Evolutionary conservation across 2,888 invertebrate species (phyloP).

Genomic region (Pammene aurita): DNA sequence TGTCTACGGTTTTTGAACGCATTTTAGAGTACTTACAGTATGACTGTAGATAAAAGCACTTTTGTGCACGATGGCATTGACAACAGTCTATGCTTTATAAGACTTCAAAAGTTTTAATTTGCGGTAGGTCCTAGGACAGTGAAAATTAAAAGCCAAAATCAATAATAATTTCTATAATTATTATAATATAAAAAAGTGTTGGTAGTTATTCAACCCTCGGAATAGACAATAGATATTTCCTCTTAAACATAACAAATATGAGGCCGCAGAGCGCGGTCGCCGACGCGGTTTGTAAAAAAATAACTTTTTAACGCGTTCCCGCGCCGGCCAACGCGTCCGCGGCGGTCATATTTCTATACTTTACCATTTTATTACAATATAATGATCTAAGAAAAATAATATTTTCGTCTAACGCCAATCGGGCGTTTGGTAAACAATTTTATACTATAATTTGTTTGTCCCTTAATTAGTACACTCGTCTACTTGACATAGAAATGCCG

Average conservation of each 20-base stretch:
- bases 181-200: slow-evolving; percentile 85
- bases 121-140: neutral
- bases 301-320: slow-evolving; percentile 65
- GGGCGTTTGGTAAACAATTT: slow-evolving; percentile 79
- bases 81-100: no score
- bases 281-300: slow-evolving; percentile 73
- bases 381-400: slow-evolving; percentile 84
- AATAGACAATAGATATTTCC: slow-evolving; percentile 84
- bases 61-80: no score
- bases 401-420: slow-evolving; percentile 79
- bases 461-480: slow-evolving; percentile 70
- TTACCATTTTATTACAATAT: slow-evolving; percentile 80
- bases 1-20: no score
- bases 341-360: slow-evolving; percentile 69
- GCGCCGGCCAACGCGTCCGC: slow-evolving; percentile 49
- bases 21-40: no score
- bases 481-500: slow-evolving; percentile 62
- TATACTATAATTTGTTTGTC: slow-evolving; percentile 81
- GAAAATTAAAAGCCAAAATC: slow-evolving; percentile 66
- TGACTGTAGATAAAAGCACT: no score
- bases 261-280: slow-evolving; percentile 47
- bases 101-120: neutral
- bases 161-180: slow-evolving; percentile 85
- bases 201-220: slow-evolving; percentile 82
- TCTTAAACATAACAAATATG: slow-evolving; percentile 83